A percentile compares a stretch with the other conserved stretches of the same genome.
Evolutionary conservation across 2,113 vertebrate genomes (phyloP).

Genomic region (Corythornis vintsioides): DNA sequence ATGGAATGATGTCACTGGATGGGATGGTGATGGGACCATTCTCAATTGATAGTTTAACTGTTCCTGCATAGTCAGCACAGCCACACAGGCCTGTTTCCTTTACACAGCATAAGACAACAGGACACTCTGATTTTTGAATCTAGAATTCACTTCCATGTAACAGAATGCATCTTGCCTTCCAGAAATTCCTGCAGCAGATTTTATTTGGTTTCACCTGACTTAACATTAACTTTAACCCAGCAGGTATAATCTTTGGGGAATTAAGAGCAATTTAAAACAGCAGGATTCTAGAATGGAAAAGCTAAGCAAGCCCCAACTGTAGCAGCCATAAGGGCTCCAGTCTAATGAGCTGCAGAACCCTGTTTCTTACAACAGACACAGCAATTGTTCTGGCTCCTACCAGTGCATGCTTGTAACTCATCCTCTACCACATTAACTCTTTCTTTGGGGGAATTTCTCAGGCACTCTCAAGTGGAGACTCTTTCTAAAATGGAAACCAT

Average conservation of each 20-base stretch:
- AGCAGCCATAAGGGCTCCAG: background rate
- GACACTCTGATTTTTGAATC: background rate
- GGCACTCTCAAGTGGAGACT: background rate
- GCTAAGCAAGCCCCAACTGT: background rate
- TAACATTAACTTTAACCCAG: constrained; percentile 17
- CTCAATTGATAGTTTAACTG: background rate
- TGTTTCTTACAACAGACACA: background rate
- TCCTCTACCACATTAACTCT: background rate
- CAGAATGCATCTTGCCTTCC: background rate
- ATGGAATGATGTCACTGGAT: background rate
- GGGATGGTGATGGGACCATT: background rate
- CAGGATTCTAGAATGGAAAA: constrained; percentile 15
- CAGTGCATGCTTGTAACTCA: background rate
- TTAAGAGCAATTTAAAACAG: constrained; percentile 38
- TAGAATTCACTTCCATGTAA: background rate
- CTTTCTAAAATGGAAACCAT: background rate
- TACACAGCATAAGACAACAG: background rate
- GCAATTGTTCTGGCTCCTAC: background rate
- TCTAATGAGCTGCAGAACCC: background rate
- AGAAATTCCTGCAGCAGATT: constrained; percentile 16
- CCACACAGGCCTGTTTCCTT: background rate
- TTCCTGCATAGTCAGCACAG: background rate
- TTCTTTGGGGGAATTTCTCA: background rate
- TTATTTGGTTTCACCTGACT: background rate
- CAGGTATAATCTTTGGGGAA: constrained; percentile 20